phyloP scores from a whole-genome alignment of 2,113 vertebrate species.

The Oenanthe melanoleuca region DNA sequence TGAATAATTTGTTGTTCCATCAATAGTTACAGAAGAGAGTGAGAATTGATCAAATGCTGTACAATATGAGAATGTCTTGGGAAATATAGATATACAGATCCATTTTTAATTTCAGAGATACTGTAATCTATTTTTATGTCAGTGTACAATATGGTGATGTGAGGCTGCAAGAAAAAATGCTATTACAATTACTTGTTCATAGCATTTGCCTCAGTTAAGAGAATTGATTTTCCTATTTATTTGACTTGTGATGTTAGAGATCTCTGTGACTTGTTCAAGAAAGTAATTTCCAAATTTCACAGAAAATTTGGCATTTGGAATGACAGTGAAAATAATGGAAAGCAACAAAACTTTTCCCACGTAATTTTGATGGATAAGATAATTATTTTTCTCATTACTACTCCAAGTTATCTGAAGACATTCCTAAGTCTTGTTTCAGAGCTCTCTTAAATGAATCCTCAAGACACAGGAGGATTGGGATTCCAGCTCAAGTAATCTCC shows the following conservation, averaged over 20 bases:
- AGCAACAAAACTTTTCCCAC: conserved; percentile 7
- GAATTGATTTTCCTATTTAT: conserved; percentile 70
- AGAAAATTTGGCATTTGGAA: conserved; percentile 19
- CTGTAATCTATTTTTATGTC: conserved; percentile 73
- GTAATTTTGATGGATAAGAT: not conserved
- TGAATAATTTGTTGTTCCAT: conserved; percentile 70
- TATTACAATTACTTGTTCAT: conserved; percentile 63
- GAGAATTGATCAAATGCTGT: conserved; percentile 64
- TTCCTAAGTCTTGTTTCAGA: not conserved
- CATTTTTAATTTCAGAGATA: conserved; percentile 76
- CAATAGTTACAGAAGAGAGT: conserved; percentile 68
- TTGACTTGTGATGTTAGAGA: conserved; percentile 56
- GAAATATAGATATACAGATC: conserved; percentile 68
- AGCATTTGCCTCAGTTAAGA: conserved; percentile 59
- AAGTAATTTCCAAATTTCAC: conserved; percentile 43
- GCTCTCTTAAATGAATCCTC: not conserved
- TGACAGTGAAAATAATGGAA: conserved; percentile 16
- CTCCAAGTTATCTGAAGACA: not conserved
- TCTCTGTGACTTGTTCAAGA: conserved; percentile 49
- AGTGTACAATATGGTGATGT: conserved; percentile 47
- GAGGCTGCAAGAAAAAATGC: conserved; percentile 9
- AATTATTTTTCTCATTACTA: not conserved
- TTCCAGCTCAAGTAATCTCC: not conserved
- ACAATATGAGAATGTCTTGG: conserved; percentile 51
- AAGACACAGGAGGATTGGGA: not conserved